Evolutionary conservation across 2,888 invertebrate species (phyloP), one percentile per base, ranked within the genome.

Genomic region (Pomacea canaliculata): DNA sequence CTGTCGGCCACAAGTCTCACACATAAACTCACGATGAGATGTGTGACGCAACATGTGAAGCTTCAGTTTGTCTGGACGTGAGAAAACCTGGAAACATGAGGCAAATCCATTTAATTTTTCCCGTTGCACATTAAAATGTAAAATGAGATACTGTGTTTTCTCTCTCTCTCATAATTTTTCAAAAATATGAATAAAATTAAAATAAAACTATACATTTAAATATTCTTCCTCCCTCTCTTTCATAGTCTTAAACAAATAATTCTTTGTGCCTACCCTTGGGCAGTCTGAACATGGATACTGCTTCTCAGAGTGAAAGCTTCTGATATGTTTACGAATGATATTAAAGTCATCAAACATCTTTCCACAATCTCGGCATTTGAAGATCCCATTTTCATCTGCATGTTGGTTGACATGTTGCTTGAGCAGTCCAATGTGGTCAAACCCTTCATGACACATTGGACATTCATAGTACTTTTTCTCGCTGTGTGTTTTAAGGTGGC

Each of bases 1-100:
- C 88, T 94, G 94, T 83, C 94, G 94, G 0, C 94, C 95, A 89
- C 96, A 95, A 85, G 94, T 93, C 8, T 94, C 93, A 86, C 96
- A 96, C 80, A 94, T 92, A 91, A 95, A 95, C 86, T 94, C 94
- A 71, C 93, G 92, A 83, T 92, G 93, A 83, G 93, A 93, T 0
- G 93, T 93, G 89, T 94, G 94, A 89, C 93, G 92, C 73, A 95
- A 90, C 91, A 94, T 92, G 90, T 95, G 95, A 90, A 94, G 93
- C 79, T 94, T 93, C 70, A 95, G 91, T 76, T 95, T 95, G 89
- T 95, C 95, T 51, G 93, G 91, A 5, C 94, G 93, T 0, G 94
- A 93, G 90, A 95, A 95, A 74, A 93, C 92, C 80, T 80, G 67
- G 12, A 12, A 68, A 12, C 4, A n/a, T n/a, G 48, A 68, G 23